Evolutionary conservation across 2,797 vertebrate species (phyloP), one percentile per base, ranked within the genome.

Genomic region (Epinephelus awoara): DNA sequence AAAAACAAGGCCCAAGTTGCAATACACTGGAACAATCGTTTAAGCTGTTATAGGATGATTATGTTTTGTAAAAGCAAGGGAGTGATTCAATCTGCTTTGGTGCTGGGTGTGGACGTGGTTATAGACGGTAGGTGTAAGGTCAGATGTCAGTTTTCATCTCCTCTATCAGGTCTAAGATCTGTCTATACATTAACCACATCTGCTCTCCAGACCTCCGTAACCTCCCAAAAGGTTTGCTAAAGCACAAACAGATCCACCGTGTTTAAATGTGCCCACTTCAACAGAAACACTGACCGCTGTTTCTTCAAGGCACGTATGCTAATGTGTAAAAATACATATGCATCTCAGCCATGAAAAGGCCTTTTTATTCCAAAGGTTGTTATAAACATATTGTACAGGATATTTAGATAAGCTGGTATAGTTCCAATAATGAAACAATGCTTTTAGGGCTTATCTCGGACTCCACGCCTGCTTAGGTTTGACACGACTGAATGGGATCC

Each of bases 251-350:
- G 85, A 87, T 86, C 81, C 74, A 71, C 64, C 25, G 11, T 74
- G 67, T 83, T 82, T 75, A 78, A 88, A 88, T 80, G 90, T 92
- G 91, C 92, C 92, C 83, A 83, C 78, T 77, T 82, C 79, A 67
- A 72, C 78, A 90, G 85, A 93, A 94, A 92, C 89, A 89, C 83
- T 76, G 46, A 86, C 83, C 63, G 79, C 82, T 82, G 90, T 91
- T 93, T 93, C 87, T 90, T 93, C 90, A 95, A 96, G 94, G 94
- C 93, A 95, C 92, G 51, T 94, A 91, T 92, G 91, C 92, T 94
- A 83, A 87, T 90, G 86, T 93, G 90, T 94, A 94, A 94, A 94
- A 95, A 95, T 94, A 94, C 90, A 87, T 91, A 90, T 87, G 92
- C 91, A 91, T 92, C 90, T 88, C 73, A 90, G 87, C 91, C 85